Conservation (phyloP, 2,888 invertebrate species). For the Gonocerus acuteangulatus region DNA sequence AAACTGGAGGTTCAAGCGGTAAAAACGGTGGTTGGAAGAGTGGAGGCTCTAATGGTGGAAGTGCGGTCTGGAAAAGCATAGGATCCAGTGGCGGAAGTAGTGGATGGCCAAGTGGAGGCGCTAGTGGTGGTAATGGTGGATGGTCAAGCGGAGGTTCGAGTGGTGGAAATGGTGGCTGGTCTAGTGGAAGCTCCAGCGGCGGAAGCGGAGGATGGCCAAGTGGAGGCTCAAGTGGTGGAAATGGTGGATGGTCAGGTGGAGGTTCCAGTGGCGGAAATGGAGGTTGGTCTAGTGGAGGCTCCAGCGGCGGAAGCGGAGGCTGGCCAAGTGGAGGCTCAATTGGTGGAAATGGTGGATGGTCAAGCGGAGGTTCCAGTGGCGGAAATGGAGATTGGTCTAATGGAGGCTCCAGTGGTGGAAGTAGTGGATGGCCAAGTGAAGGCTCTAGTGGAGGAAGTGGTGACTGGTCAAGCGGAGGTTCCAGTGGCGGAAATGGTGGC, state of each 20-base stretch:
- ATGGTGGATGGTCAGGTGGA: neutral
- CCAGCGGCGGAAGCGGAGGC: neutral
- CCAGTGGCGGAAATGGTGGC: neutral
- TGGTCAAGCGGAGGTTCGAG: neutral
- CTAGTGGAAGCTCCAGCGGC: neutral
- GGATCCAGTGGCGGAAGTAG: neutral
- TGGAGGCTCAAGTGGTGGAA: neutral
- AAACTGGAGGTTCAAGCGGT: neutral
- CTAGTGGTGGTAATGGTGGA: constrained; percentile 2
- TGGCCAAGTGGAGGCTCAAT: neutral
- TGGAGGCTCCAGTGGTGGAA: neutral
- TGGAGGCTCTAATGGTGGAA: neutral
- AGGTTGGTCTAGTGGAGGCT: neutral
- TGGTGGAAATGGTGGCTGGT: neutral
- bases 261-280: neutral
- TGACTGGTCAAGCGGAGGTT: neutral
- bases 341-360: constrained; percentile 7
- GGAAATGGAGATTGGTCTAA: neutral
- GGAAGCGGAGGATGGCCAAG: neutral
- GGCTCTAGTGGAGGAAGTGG: neutral
- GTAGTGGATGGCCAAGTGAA: constrained; percentile 7
- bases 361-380: neutral
- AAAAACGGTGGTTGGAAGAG: constrained; percentile 4
- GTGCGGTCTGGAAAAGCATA: neutral
- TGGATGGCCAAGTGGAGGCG: neutral